Percentiles rank a stretch among this genome's conserved stretches.
These are phyloP conservation scores for Agrilus biguttatus DNA, from an alignment of 2,888 invertebrate genomes.

Conservation along the genomic window DNA sequence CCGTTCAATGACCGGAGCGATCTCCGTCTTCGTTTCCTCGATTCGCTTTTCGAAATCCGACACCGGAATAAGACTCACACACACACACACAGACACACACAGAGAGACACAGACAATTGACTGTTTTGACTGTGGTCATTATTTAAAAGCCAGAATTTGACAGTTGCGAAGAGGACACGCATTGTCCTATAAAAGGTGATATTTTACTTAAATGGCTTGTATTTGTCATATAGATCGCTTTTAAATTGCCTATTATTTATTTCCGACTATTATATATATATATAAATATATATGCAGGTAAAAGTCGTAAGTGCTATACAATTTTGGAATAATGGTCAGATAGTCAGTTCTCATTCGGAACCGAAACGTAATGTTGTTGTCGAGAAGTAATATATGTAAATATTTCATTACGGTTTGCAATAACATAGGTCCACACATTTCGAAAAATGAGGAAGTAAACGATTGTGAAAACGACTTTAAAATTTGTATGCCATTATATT, in stretches of 20 bases:
- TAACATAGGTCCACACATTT: too few species aligned
- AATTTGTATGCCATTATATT: too few species aligned
- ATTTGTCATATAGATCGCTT: slow-evolving; percentile 10
- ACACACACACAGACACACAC: too few species aligned
- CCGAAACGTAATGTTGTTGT: too few species aligned
- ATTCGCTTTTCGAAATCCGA: slow-evolving; percentile 10
- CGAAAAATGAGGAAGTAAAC: too few species aligned
- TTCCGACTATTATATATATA: slow-evolving; percentile 4
- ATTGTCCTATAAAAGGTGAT: slow-evolving; percentile 14
- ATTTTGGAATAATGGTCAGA: too few species aligned
- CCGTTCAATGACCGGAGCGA: slow-evolving; percentile 10
- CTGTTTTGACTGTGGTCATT: slow-evolving; percentile 27
- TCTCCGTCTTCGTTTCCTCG: slow-evolving; percentile 11
- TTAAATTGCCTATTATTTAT: slow-evolving; percentile 9
- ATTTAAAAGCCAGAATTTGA: slow-evolving; percentile 23
- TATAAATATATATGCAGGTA: too few species aligned
- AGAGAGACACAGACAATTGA: slow-evolving; percentile 19
- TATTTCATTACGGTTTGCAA: too few species aligned
- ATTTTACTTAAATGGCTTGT: slow-evolving; percentile 10
- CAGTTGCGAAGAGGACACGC: slow-evolving; percentile 23
- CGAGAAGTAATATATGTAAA: too few species aligned
- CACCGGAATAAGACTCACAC: slow-evolving; percentile 6
- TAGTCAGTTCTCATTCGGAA: too few species aligned
- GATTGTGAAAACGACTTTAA: too few species aligned
- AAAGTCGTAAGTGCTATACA: too few species aligned